Conservation (phyloP, 2,797 vertebrate species). For the Tarsius wallacei region DNA sequence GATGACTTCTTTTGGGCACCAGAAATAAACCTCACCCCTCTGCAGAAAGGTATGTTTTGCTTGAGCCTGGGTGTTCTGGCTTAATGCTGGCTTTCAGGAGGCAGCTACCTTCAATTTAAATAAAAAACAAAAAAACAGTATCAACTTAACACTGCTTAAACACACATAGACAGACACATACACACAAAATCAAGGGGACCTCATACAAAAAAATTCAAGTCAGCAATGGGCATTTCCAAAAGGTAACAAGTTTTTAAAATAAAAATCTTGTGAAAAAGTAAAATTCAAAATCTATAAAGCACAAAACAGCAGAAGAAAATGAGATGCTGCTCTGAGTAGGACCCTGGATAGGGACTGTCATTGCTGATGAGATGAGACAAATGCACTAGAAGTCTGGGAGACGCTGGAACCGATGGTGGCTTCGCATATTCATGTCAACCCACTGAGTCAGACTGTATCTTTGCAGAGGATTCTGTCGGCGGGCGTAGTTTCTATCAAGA, state of each 20-base stretch:
- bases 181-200: conserved; percentile 9
- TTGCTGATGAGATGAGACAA: conserved; percentile 65
- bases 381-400: conserved; percentile 89
- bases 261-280: conserved; percentile 79
- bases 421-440: conserved; percentile 84
- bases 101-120: conserved; percentile 69
- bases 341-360: conserved; percentile 46
- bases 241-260: conserved; percentile 82
- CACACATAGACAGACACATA: conserved; percentile 19
- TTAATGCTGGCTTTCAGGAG: conserved; percentile 61
- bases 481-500: conserved; percentile 91
- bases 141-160: conserved; percentile 74
- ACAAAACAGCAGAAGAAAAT: conserved; percentile 70
- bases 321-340: conserved; percentile 60
- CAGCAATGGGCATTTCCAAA: conserved; percentile 71
- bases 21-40: conserved; percentile 55
- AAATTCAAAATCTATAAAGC: conserved; percentile 77
- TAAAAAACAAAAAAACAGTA: conserved; percentile 52
- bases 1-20: conserved; percentile 57
- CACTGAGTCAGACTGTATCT: conserved; percentile 88
- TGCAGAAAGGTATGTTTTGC: neutral
- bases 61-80: conserved; percentile 48
- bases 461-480: conserved; percentile 75
- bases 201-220: conserved; percentile 79
- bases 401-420: conserved; percentile 87